Conservation (phyloP, 2,797 vertebrate genomes). For the Smutsia temminckii region DNA sequence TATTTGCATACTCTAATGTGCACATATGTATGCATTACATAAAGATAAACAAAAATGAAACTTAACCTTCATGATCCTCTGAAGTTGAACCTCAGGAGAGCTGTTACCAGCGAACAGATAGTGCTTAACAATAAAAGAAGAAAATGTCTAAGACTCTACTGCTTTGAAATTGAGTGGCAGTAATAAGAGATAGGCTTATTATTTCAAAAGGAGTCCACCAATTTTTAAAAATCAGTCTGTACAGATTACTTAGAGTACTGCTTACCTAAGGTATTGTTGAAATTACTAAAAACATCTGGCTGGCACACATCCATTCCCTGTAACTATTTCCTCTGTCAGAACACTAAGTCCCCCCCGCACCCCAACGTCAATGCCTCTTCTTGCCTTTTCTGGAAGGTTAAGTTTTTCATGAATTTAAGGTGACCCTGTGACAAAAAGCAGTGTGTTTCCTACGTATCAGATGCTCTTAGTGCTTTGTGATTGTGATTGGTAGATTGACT, state of each 20-base stretch:
- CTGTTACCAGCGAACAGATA: background rate
- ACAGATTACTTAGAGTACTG: background rate
- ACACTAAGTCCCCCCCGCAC: too few species aligned
- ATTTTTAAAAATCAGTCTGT: background rate
- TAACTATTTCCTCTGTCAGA: background rate
- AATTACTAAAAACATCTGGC: conserved; percentile 46
- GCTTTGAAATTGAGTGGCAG: background rate
- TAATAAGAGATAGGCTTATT: background rate
- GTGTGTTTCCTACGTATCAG: background rate
- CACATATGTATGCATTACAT: background rate
- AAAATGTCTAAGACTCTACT: background rate
- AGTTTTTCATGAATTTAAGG: background rate
- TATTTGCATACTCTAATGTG: background rate
- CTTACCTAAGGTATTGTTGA: background rate
- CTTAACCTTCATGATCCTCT: background rate
- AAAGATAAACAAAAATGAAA: conserved; percentile 5
- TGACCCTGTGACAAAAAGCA: background rate
- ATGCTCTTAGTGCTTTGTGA: background rate
- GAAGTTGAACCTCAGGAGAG: background rate
- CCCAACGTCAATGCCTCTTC: background rate
- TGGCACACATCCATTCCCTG: background rate
- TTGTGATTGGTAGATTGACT: background rate
- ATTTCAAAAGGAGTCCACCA: background rate
- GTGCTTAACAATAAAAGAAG: background rate
- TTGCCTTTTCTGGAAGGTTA: background rate